Evolutionary conservation across 92 coral and sea anemone genomes (phyloP).

Genomic region (Porites evermanni): DNA sequence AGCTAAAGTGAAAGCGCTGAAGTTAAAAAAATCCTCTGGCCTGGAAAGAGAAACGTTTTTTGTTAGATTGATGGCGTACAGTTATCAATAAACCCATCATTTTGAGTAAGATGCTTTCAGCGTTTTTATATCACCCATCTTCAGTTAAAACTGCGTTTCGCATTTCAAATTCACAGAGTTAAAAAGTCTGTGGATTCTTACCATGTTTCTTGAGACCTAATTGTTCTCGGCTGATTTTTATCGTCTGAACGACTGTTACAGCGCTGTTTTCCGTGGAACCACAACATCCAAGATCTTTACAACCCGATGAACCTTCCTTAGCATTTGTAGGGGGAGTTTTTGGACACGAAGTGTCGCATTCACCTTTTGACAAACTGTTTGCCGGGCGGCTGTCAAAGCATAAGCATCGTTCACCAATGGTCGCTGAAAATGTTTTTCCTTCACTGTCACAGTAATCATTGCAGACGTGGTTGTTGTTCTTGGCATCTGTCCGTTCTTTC

Average conservation of each 20-base stretch:
- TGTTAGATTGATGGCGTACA: too few species aligned
- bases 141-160: too few species aligned
- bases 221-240: neutral
- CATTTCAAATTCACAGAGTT: too few species aligned
- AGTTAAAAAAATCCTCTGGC: too few species aligned
- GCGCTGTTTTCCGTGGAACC: neutral
- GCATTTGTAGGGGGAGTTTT: neutral
- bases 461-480: slow-evolving; percentile 12
- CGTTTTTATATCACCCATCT: too few species aligned
- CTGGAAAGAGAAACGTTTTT: too few species aligned
- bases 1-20: too few species aligned
- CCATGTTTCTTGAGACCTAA: neutral
- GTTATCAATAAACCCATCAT: too few species aligned
- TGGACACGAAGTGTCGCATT: slow-evolving; percentile 16
- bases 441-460: slow-evolving; percentile 5
- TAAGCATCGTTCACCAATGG: slow-evolving; percentile 19
- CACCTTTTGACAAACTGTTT: neutral
- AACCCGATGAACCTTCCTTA: neutral
- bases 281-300: slow-evolving; percentile 3
- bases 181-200: neutral
- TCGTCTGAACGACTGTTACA: slow-evolving; percentile 5
- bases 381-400: neutral
- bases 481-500: neutral
- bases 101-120: too few species aligned
- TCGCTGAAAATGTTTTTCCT: slow-evolving; percentile 4